Evolutionary conservation across 2,797 vertebrate genomes (phyloP), one percentile per base, ranked within the genome.

Genomic region (Acipenser oxyrinchus): DNA sequence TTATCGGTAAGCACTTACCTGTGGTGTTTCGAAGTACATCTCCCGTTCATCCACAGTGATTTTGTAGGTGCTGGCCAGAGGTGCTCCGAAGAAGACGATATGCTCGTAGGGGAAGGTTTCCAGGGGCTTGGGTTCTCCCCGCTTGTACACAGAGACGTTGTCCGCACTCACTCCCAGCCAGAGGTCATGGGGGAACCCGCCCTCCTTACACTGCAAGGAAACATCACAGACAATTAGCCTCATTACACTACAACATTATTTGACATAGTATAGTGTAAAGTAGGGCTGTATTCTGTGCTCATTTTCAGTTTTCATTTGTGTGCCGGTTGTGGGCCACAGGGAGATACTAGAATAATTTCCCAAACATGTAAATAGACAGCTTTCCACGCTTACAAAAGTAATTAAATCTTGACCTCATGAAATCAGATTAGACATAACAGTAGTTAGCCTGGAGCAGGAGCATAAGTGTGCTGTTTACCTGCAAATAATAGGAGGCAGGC

Each of bases 71-170:
- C 91, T 93, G 67, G 91, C 83, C 71, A 92, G 92, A 0, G 93
- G 94, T 9, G 93, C 94, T 3, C 94, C 94, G 0, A 97, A 97
- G 87, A 95, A 96, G 72, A 95, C 80, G 63, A 97, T 97, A 79
- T 96, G 93, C 63, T 97, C 94, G 0, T 96, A 96, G 0, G 90
- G 93, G 79, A 96, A 97, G 1, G 92, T 95, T 79, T 97, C 94
- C 74, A 97, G 82, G 1, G 94, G 93, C 59, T 90, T 93, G 8
- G 90, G 83, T 49, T 96, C 94, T 49, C 94, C 94, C 72, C 90
- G 81, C 79, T 96, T 96, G 80, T 94, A 97, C 69, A 97, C 85
- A 0, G 94, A 95, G 71, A 97, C 92, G 0, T 94, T 95, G 76
- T 95, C 94, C 48, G 94, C 93, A 13, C 93, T 94, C 72, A 97